These are phyloP conservation scores for Recurvirostra avosetta DNA, from an alignment of 2,113 vertebrate species.

Conservation along the genomic window DNA sequence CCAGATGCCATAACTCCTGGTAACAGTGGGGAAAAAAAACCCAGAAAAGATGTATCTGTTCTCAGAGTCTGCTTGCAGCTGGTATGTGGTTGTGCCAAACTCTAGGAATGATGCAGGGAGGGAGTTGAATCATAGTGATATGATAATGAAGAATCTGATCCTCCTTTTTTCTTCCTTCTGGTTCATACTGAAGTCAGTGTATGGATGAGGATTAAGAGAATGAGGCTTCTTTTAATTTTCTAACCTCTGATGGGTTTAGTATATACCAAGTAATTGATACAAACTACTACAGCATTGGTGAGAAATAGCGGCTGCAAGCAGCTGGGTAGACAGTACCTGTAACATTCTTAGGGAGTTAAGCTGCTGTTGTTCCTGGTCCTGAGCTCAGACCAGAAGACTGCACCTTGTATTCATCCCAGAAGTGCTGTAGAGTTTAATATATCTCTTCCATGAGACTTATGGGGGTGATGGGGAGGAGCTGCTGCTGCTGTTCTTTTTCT, in stretches of 20 bases:
- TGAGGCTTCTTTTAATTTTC: neutral
- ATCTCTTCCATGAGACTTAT: neutral
- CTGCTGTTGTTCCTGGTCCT: neutral
- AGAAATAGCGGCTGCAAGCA: neutral
- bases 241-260: neutral
- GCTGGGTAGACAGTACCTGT: neutral
- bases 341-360: accelerated
- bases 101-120: neutral
- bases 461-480: conserved; percentile 12
- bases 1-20: neutral
- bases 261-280: neutral
- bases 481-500: neutral
- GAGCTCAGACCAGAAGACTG: neutral
- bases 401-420: neutral
- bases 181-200: neutral
- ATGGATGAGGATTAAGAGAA: neutral
- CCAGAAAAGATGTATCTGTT: neutral
- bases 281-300: accelerated
- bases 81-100: neutral
- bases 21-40: neutral
- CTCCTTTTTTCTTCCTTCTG: neutral
- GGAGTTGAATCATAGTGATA: neutral
- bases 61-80: neutral
- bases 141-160: neutral
- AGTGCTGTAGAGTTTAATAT: neutral